Base-by-base conservation (phyloP, 2,888 invertebrate genomes). In the Aporophyla nigra region DNA sequence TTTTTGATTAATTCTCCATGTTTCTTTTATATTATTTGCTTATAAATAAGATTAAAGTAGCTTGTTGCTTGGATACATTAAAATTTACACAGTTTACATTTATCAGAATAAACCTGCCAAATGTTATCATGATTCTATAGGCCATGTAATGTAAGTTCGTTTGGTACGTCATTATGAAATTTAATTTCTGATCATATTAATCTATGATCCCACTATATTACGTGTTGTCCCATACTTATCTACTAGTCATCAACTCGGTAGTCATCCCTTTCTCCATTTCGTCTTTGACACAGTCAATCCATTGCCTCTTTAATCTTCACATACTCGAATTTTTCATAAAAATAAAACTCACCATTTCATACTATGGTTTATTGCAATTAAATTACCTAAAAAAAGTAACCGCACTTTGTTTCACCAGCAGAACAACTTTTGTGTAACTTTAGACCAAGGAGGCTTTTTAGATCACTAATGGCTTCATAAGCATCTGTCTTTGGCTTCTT, bases 311-410 rank as follows among this genome's bases (percentile, higher is more conserved):
- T n/a, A n/a, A n/a, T n/a, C n/a, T n/a, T n/a, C n/a, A n/a, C n/a
- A n/a, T n/a, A n/a, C n/a, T n/a, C n/a, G n/a, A n/a, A n/a, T n/a
- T 53, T 54, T n/a, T 7, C 14, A 46, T n/a, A 49, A 19, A 68
- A 78, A 59, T 75, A 49, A 86, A 83, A 78, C n/a, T 33, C 58
- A 61, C 54, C 16, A 59, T 2, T 46, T 62, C 65, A 77, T 69
- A 74, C 87, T 88, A 86, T 65, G 53, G 58, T 83, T 80, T 83
- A 78, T 93, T 88, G 56, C 71, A 83, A 83, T 76, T 14, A 84
- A 79, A 75, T 79, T 27, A 62, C 70, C 93, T 81, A 93, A 93
- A 93, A 75, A 93, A 75, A 86, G 65, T 80, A 80, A 71, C 82
- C 40, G 53, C 74, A 80, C 71, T 74, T 76, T 43, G 46, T 76